Evolutionary conservation across 2,113 vertebrate species (phyloP).

Genomic region (Xenus cinereus): DNA sequence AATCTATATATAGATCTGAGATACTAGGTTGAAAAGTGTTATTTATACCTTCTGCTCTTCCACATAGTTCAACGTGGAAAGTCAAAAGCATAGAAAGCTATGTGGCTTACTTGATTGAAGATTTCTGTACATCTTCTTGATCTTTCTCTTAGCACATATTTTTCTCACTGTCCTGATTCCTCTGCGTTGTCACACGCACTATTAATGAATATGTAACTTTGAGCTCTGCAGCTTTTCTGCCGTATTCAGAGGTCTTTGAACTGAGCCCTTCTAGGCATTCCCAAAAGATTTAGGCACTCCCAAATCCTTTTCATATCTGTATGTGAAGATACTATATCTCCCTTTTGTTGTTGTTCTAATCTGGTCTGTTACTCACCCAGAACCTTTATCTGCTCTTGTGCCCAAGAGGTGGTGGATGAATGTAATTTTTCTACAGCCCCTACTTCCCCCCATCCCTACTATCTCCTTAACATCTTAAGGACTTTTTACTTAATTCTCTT

Average conservation of each 20-base stretch:
- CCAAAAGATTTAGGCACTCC: not conserved
- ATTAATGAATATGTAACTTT: not conserved
- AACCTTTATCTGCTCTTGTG: not conserved
- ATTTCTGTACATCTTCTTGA: not conserved
- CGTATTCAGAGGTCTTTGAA: not conserved
- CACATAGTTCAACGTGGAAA: not conserved
- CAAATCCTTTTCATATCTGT: not conserved
- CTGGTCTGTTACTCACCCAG: not conserved
- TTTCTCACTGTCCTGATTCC: not conserved
- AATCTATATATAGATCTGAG: not conserved
- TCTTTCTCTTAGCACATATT: accelerated
- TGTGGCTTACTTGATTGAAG: not conserved
- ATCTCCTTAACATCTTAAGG: not conserved
- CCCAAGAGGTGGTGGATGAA: not conserved
- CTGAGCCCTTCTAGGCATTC: not conserved
- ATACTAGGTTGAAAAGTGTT: not conserved
- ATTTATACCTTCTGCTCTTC: not conserved
- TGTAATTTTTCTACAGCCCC: not conserved
- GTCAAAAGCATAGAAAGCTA: not conserved
- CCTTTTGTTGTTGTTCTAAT: not conserved
- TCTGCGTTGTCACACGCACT: not conserved
- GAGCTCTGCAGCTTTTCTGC: not conserved
- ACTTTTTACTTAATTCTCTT: not conserved
- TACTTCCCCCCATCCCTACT: not conserved
- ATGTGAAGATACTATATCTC: not conserved